phyloP scores from a whole-genome alignment of 2,888 invertebrate genomes.

The Malacosoma neustria region DNA sequence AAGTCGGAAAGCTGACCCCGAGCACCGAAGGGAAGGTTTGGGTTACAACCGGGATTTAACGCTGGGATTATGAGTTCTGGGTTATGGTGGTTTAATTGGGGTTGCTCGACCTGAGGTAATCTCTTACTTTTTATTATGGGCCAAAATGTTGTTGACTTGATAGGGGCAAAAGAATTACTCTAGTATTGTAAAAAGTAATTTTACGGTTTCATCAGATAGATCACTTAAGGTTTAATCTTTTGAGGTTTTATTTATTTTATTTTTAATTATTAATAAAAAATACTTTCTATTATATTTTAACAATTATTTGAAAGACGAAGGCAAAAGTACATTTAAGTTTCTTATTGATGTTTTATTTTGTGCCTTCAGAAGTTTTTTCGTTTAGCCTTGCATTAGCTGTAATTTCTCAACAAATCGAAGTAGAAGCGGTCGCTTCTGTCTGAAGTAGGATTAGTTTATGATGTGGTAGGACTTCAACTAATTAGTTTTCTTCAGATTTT shows the following conservation, averaged over 20 bases:
- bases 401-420: not conserved
- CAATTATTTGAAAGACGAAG: constrained; percentile 17
- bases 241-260: not conserved
- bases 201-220: too few species aligned
- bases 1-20: too few species aligned
- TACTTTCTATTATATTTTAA: constrained; percentile 7
- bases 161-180: too few species aligned
- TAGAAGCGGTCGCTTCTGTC: not conserved
- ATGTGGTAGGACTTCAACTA: constrained; percentile 23
- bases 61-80: too few species aligned
- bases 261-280: not conserved
- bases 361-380: constrained; percentile 1
- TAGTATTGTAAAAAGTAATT: too few species aligned
- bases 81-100: too few species aligned
- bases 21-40: too few species aligned
- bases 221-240: too few species aligned
- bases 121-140: too few species aligned
- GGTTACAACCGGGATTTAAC: too few species aligned
- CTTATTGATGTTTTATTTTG: not conserved
- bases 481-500: constrained; percentile 49
- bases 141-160: too few species aligned
- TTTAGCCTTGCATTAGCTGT: not conserved
- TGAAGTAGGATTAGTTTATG: not conserved
- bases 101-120: too few species aligned
- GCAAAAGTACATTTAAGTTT: not conserved